Conservation (phyloP, 2,797 vertebrate genomes). For the Petrocephalus sullivani region DNA sequence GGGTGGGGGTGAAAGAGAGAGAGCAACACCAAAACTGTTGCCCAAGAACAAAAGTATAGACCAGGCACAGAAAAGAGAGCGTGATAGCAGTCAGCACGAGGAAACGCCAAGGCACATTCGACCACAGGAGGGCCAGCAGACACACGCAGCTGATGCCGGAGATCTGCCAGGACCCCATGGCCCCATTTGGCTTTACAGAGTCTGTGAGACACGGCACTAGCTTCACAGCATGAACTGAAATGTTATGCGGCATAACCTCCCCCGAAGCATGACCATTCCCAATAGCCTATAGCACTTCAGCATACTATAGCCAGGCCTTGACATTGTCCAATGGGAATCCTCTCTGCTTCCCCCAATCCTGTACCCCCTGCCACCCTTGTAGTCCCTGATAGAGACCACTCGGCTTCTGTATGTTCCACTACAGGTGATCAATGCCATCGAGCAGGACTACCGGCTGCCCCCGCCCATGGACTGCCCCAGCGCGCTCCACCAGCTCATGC, state of each 20-base stretch:
- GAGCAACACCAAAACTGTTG: neutral
- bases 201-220: neutral
- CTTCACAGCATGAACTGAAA: neutral
- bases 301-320: neutral
- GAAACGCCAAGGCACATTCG: neutral
- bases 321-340: constrained; percentile 20
- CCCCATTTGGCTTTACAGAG: neutral
- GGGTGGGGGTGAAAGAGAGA: neutral
- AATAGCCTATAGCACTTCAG: neutral
- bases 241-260: neutral
- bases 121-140: neutral
- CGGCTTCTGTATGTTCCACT: constrained; percentile 43
- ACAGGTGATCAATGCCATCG: constrained; percentile 96
- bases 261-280: neutral
- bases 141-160: neutral
- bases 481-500: constrained; percentile 93
- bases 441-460: constrained; percentile 93
- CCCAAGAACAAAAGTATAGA: neutral
- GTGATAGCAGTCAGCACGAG: neutral
- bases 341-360: constrained; percentile 15
- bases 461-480: constrained; percentile 97
- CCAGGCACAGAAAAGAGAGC: neutral
- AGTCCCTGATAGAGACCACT: constrained; percentile 30
- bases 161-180: neutral
- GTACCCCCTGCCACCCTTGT: constrained; percentile 24